These are phyloP conservation scores for Sarcophaga rosellei DNA, from an alignment of 2,888 invertebrate species.

Conservation along the genomic window DNA sequence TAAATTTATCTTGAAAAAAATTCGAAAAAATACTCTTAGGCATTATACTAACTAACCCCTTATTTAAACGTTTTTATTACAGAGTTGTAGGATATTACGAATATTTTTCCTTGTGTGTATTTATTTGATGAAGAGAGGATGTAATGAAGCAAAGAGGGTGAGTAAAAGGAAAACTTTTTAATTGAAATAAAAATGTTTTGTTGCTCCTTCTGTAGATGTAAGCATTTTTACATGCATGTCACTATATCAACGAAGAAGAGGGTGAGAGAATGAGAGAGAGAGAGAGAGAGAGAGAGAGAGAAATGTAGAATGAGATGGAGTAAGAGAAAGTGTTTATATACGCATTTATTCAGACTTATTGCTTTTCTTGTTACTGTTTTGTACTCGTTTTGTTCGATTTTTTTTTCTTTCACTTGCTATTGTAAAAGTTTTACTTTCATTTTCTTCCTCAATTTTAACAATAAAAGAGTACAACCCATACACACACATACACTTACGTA, in stretches of 20 bases:
- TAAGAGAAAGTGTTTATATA: not conserved
- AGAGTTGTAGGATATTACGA: too few species aligned
- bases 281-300: not conserved
- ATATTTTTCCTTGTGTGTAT: not conserved
- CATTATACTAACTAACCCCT: too few species aligned
- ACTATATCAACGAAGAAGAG: not conserved
- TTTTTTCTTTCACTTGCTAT: not conserved
- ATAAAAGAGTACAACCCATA: not conserved
- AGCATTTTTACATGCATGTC: not conserved
- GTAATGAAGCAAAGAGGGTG: not conserved
- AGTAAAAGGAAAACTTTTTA: conserved; percentile 35
- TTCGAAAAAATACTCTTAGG: too few species aligned
- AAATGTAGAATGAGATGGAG: not conserved
- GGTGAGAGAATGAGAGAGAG: not conserved
- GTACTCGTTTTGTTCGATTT: not conserved
- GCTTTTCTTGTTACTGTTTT: not conserved
- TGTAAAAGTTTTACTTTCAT: conserved; percentile 5
- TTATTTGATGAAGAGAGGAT: not conserved
- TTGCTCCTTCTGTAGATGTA: not conserved
- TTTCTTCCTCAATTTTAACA: not conserved
- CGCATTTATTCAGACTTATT: conserved; percentile 17
- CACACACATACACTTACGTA: not conserved
- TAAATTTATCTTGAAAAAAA: too few species aligned
- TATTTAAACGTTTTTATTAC: too few species aligned
- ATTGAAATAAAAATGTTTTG: conserved; percentile 42